Percentiles rank a stretch among this genome's conserved stretches.
These are phyloP conservation scores for Drosophila atripex DNA, from an alignment of 2,888 invertebrate genomes.

Conservation along the genomic window DNA sequence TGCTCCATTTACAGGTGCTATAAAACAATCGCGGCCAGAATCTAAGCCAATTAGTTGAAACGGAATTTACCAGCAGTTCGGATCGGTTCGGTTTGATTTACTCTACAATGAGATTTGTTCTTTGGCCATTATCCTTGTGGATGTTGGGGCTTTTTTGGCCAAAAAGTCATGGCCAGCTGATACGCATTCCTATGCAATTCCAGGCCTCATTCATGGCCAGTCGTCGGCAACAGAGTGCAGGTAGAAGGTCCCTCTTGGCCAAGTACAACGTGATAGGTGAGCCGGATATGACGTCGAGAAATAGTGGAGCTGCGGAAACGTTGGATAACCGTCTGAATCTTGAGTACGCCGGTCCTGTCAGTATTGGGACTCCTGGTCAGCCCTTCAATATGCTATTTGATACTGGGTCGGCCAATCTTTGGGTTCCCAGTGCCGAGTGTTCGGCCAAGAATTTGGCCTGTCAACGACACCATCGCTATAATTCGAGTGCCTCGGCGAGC, in stretches of 20 bases:
- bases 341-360: slow-evolving; percentile 37
- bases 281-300: neutral
- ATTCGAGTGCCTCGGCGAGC: slow-evolving; percentile 90
- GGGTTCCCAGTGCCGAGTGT: slow-evolving; percentile 85
- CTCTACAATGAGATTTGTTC: slow-evolving; percentile 8
- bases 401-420: slow-evolving; percentile 40
- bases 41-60: slow-evolving; percentile 25
- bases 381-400: slow-evolving; percentile 42
- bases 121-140: slow-evolving; percentile 11
- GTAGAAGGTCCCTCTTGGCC: slow-evolving; percentile 21
- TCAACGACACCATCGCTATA: slow-evolving; percentile 92
- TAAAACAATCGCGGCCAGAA: slow-evolving; percentile 38
- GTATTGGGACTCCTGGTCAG: slow-evolving; percentile 41
- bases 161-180: slow-evolving; percentile 9
- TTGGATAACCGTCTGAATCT: slow-evolving; percentile 39
- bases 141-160: neutral
- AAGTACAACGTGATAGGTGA: slow-evolving; percentile 29
- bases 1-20: slow-evolving; percentile 33
- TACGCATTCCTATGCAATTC: slow-evolving; percentile 41
- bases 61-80: slow-evolving; percentile 18
- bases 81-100: slow-evolving; percentile 7
- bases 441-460: slow-evolving; percentile 88
- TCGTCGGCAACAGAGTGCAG: slow-evolving; percentile 34
- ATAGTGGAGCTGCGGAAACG: slow-evolving; percentile 27
- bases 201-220: slow-evolving; percentile 40